Percentiles rank a stretch among this genome's conserved stretches.
Conservation (phyloP, 1,140 invertebrate genomes). For the Dermatophagoides farinae region DNA sequence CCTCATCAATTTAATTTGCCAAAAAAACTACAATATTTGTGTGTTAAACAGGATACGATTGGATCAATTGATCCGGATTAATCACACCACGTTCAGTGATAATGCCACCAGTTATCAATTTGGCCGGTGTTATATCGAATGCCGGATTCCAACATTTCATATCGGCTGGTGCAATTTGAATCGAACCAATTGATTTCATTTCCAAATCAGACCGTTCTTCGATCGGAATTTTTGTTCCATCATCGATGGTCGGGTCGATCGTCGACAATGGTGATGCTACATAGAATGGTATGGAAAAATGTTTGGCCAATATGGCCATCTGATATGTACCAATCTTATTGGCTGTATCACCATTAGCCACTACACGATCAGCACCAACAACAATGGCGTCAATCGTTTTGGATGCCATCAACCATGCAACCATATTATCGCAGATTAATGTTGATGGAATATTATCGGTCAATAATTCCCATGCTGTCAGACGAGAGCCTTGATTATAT, state of each 20-base stretch:
- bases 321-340: slow-evolving; percentile 99
- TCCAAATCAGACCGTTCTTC: slow-evolving; percentile 76
- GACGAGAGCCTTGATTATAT: slow-evolving; percentile 83
- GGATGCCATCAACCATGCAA: slow-evolving; percentile 62
- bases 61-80: slow-evolving; percentile 31
- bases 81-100: slow-evolving; percentile 85
- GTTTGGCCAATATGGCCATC: slow-evolving; percentile 64
- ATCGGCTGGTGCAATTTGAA: slow-evolving; percentile 60
- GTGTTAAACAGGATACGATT: too few species aligned
- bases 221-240: slow-evolving; percentile 68
- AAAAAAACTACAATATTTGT: too few species aligned
- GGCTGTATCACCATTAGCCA: slow-evolving; percentile 88
- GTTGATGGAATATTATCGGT: slow-evolving; percentile 80
- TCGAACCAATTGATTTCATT: slow-evolving; percentile 65
- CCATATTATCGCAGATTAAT: slow-evolving; percentile 86
- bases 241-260: slow-evolving; percentile 57
- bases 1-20: too few species aligned
- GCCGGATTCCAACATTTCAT: slow-evolving; percentile 94
- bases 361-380: slow-evolving; percentile 28
- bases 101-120: slow-evolving; percentile 66
- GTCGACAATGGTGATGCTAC: slow-evolving; percentile 80
- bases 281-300: slow-evolving; percentile 84
- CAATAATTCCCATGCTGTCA: slow-evolving; percentile 87
- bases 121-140: slow-evolving; percentile 91
- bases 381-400: slow-evolving; percentile 32